Evolutionary conservation across 2,113 vertebrate species (phyloP), one percentile per base, ranked within the genome.

Genomic region (Anser brachyrhynchus): DNA sequence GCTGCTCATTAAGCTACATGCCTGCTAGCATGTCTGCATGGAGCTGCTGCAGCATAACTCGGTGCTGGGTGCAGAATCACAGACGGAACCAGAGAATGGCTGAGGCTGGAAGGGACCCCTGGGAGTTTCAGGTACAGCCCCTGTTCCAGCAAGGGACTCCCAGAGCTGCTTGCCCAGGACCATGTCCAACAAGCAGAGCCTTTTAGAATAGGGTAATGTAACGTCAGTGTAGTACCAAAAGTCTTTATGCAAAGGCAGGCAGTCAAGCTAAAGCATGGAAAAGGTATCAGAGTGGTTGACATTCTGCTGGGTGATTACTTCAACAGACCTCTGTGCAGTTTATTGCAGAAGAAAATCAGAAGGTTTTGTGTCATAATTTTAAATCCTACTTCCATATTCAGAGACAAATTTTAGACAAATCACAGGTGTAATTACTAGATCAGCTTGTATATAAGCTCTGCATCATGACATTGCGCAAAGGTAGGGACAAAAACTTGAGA

Each of bases 11-110:
- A 54, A 35, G 20, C 43, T 18, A 6, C 29, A 4, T 2, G 2
- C 3, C 0, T 17, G 14, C 28, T 10, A 33, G 19, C 5, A 0
- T 10, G 29, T 67, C 59, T 9, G 10, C 37, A 2, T 4, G 14
- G 44, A 78, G 78, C 59, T 76, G 16, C 19, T 3, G 0, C 33
- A 37, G 37, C 3, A 1, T 21, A 59, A 31, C 43, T 13, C 10
- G 28, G 8, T 58, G 71, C 51, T 72, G 78, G 19, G 29, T 58
- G 22, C 51, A 25, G 51, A 12, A 52, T 23, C 51, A 52, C 51
- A 52, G 51, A 12, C 22, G 12, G 51, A 51, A 51, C 51, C 23
- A 52, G 22, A 52, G 51, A 52, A 52, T 23, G 51, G 51, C 51
- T 25, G 22, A 52, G 51, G 51, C 51, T 52, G 51, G 23, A 25